These are phyloP conservation scores for Syngnathus scovelli DNA, from an alignment of 2,113 vertebrate species.

Conservation along the genomic window DNA sequence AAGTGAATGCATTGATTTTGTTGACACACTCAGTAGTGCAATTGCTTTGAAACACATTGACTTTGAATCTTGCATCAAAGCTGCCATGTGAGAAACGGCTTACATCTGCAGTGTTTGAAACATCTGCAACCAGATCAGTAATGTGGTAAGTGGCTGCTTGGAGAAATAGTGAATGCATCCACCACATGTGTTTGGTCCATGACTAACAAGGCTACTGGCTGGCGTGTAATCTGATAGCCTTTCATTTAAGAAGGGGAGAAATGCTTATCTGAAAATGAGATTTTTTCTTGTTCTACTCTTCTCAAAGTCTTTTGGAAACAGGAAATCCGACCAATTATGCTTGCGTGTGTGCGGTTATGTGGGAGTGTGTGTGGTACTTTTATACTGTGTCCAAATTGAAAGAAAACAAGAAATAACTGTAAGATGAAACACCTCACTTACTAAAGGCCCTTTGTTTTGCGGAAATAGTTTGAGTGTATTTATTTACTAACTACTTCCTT, in stretches of 20 bases:
- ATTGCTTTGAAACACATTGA: background rate
- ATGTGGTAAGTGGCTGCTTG: slow-evolving; percentile 41
- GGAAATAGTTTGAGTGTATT: slow-evolving; percentile 9
- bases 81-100: background rate
- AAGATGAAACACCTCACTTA: slow-evolving; percentile 36
- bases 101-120: slow-evolving; percentile 43
- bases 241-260: slow-evolving; percentile 30
- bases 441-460: slow-evolving; percentile 41
- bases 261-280: slow-evolving; percentile 44
- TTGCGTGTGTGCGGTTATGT: background rate
- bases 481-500: slow-evolving; percentile 17
- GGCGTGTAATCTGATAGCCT: slow-evolving; percentile 56
- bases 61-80: slow-evolving; percentile 34
- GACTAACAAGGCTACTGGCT: slow-evolving; percentile 65
- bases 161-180: slow-evolving; percentile 49
- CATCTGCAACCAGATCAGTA: slow-evolving; percentile 36
- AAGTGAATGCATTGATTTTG: background rate
- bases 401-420: slow-evolving; percentile 19
- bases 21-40: background rate
- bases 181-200: slow-evolving; percentile 64
- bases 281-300: slow-evolving; percentile 46
- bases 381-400: slow-evolving; percentile 15
- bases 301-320: slow-evolving; percentile 15
- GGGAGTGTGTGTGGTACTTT: background rate
- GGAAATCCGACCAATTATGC: background rate